phyloP scores from a whole-genome alignment of 2,888 invertebrate genomes.

The Venustoraphidia nigricollis region DNA sequence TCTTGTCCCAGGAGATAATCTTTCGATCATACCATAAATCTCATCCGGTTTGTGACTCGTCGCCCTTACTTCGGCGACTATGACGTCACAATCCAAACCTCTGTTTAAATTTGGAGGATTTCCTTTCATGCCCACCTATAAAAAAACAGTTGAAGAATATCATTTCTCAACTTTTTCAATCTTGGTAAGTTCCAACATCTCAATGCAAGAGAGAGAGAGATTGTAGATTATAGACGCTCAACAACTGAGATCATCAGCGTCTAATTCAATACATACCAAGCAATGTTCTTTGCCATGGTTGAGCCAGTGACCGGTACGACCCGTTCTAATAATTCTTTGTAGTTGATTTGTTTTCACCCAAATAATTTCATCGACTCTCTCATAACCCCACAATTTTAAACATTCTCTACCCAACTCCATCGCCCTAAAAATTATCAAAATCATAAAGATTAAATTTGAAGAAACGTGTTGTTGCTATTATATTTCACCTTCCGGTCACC shows the following conservation, averaged over 20 bases:
- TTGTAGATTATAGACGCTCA: too few relatives aligned
- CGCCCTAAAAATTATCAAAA: slow-evolving; percentile 39
- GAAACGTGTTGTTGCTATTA: neutral
- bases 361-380: slow-evolving; percentile 90
- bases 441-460: neutral
- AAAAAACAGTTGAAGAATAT: slow-evolving; percentile 6
- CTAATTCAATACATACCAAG: slow-evolving; percentile 39
- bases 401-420: slow-evolving; percentile 96
- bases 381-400: slow-evolving; percentile 91
- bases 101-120: slow-evolving; percentile 80
- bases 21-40: slow-evolving; percentile 94
- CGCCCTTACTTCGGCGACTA: slow-evolving; percentile 94
- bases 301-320: slow-evolving; percentile 94
- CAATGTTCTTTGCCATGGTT: slow-evolving; percentile 99
- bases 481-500: slow-evolving; percentile 76
- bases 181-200: neutral
- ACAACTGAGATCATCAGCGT: too few relatives aligned
- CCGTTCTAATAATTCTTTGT: slow-evolving; percentile 91
- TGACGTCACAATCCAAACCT: slow-evolving; percentile 93
- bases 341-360: slow-evolving; percentile 99
- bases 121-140: slow-evolving; percentile 85
- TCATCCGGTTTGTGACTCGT: slow-evolving; percentile 98
- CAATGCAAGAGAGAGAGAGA: too few relatives aligned
- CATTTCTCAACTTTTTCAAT: neutral
- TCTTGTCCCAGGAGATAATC: slow-evolving; percentile 89